Evolutionary conservation across 1,140 invertebrate species (phyloP), one percentile per base, ranked within the genome.

Genomic region (Cyclina sinensis): DNA sequence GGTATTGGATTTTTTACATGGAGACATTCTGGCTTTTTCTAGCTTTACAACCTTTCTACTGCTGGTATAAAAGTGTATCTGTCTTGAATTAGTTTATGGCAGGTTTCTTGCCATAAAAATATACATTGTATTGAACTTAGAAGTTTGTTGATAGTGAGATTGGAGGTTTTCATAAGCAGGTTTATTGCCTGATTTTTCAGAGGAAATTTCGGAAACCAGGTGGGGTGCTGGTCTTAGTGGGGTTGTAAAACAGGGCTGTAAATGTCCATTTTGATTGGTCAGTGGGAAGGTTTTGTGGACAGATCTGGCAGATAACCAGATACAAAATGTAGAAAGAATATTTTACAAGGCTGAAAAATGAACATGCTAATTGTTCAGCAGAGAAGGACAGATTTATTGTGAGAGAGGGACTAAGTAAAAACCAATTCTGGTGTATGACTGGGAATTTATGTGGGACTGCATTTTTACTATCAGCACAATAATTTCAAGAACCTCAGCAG

Each of bases 41-140:
- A 70, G n/a, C 46, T 32, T 78, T 14, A 32, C 27, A 73, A 32
- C 35, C 1, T 16, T 4, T 46, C 32, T 35, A 12, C 14, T 48
- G 24, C n/a, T 62, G 32, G 39, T 82, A 82, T 82, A 46, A 82
- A 39, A 65, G 57, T 82, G 57, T 68, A 82, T 59, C 59, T 82
- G 80, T 27, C 80, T 82, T 82, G 80, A 82, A 82, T 82, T 82
- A 82, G 80, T 82, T 43, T 43, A 82, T 82, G 37, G 80, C 57
- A 82, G 21, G n/a, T 32, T 78, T 78, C 24, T 54, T 32, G 46
- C n/a, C 24, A 78, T 78, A 78, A 78, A 74, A 51, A 46, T 48
- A 21, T 78, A 32, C 43, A 78, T 54, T 46, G 30, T 78, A 78
- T 78, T 78, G 74, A 78, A 78, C 74, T 78, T 54, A 35, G 48